Evolutionary conservation across 2,113 vertebrate genomes (phyloP).

Genomic region (Nerophis ophidion): DNA sequence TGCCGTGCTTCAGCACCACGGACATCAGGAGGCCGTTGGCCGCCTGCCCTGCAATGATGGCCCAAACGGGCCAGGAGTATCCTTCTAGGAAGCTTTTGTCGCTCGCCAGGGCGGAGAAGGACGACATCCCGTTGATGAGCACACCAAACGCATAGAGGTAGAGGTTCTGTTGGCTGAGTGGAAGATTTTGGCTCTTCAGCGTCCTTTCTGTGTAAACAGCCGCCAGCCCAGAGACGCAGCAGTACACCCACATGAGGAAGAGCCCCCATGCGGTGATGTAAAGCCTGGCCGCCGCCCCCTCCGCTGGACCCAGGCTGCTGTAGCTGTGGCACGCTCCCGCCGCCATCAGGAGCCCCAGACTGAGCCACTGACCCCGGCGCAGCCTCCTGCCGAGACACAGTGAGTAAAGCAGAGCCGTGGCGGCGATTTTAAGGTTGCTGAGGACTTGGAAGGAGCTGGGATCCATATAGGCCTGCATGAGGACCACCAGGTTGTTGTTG

Average conservation of each 20-base stretch:
- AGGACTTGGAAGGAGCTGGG: constrained; percentile 91
- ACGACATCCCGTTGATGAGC: constrained; percentile 72
- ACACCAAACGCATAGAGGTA: constrained; percentile 89
- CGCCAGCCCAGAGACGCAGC: constrained; percentile 81
- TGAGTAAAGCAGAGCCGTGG: constrained; percentile 83
- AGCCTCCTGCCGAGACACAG: constrained; percentile 77
- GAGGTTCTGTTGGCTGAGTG: constrained; percentile 86
- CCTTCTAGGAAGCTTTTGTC: constrained; percentile 75
- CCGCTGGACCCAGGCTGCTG: constrained; percentile 66
- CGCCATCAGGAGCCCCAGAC: constrained; percentile 76
- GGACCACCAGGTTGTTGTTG: constrained; percentile 92
- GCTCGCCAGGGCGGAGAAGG: constrained; percentile 52
- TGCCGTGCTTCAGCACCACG: constrained; percentile 89
- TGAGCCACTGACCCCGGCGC: constrained; percentile 69
- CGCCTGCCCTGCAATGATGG: constrained; percentile 82
- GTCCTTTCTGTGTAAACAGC: constrained; percentile 86
- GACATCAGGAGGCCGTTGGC: constrained; percentile 91
- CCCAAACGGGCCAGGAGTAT: constrained; percentile 75
- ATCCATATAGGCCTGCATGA: constrained; percentile 93
- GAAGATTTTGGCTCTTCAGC: constrained; percentile 82
- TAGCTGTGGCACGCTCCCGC: constrained; percentile 80
- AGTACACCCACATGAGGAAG: constrained; percentile 77
- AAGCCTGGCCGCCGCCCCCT: constrained; percentile 39
- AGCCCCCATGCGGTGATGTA: constrained; percentile 78
- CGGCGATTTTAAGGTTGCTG: constrained; percentile 88